phyloP scores from a whole-genome alignment of 2,888 invertebrate species.

The Drosophila phalerata region DNA sequence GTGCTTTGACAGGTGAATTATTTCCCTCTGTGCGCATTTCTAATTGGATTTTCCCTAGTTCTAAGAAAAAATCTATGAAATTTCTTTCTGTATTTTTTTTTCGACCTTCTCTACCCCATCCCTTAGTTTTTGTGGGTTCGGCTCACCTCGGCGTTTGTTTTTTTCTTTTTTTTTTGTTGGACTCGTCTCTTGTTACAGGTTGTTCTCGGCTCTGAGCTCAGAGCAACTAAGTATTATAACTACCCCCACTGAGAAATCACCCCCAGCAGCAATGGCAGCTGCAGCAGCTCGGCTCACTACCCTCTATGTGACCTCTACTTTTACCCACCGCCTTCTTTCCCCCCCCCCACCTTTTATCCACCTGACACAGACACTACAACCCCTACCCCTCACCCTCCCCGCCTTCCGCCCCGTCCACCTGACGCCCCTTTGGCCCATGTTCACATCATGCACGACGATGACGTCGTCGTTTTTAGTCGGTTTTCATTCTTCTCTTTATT shows the following conservation, averaged over 20 bases:
- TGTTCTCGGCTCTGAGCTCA: slow-evolving; percentile 26
- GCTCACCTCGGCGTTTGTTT: slow-evolving; percentile 19
- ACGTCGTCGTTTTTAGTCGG: slow-evolving; percentile 55
- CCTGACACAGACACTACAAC: slow-evolving; percentile 38
- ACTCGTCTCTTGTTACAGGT: slow-evolving; percentile 22
- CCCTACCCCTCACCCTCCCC: slow-evolving; percentile 1
- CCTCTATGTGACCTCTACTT: slow-evolving; percentile 72
- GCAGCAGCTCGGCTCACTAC: slow-evolving; percentile 51
- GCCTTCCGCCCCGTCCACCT: not conserved
- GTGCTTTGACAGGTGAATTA: slow-evolving; percentile 80
- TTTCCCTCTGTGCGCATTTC: slow-evolving; percentile 80
- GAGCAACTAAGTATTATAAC: slow-evolving; percentile 23
- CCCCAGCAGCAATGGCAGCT: slow-evolving; percentile 45
- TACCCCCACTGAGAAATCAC: slow-evolving; percentile 50
- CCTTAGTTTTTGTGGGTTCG: slow-evolving; percentile 12
- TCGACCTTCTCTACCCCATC: slow-evolving; percentile 59
- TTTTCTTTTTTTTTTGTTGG: slow-evolving; percentile 1
- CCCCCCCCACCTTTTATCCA: slow-evolving; percentile 32
- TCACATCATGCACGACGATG: slow-evolving; percentile 65
- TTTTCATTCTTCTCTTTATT: slow-evolving; percentile 39
- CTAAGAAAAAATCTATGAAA: slow-evolving; percentile 84
- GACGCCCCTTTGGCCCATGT: slow-evolving; percentile 26
- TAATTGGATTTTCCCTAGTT: slow-evolving; percentile 84
- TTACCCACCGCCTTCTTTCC: slow-evolving; percentile 9
- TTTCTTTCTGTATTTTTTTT: slow-evolving; percentile 50